These are phyloP conservation scores for Eudyptes chrysolophus DNA, from an alignment of 2,113 vertebrate species.

Conservation along the genomic window DNA sequence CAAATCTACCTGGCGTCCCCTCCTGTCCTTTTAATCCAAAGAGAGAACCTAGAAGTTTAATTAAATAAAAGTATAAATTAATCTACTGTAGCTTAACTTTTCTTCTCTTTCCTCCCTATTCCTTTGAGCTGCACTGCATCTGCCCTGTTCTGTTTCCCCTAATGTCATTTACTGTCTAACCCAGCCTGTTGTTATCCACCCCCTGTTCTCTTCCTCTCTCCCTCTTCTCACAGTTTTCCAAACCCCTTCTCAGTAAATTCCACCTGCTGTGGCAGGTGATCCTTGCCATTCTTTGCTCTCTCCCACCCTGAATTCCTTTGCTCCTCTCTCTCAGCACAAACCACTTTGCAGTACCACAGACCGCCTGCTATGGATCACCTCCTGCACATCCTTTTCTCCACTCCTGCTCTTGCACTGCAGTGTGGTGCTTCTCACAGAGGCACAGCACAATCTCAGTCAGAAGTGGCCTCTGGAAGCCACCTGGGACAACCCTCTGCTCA, in stretches of 20 bases:
- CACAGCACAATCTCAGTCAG: neutral
- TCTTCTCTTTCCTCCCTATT: neutral
- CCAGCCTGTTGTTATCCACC: neutral
- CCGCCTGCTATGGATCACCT: neutral
- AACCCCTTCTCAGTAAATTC: neutral
- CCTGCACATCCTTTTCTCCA: neutral
- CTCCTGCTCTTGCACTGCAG: neutral
- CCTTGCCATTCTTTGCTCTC: neutral
- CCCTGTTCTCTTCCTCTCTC: neutral
- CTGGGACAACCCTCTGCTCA: neutral
- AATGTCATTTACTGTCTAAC: neutral
- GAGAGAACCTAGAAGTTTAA: conserved; percentile 55
- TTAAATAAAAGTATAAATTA: neutral
- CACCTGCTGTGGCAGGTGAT: neutral
- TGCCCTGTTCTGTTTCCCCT: neutral
- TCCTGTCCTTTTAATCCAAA: conserved; percentile 72
- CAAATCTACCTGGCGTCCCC: conserved; percentile 57
- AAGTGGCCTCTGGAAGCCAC: neutral
- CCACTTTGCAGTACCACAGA: neutral
- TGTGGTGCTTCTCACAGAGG: neutral
- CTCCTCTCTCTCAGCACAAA: neutral
- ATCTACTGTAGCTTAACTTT: neutral
- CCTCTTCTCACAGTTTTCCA: neutral
- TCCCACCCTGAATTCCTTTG: neutral
- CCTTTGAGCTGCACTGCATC: neutral